Conservation (phyloP, 2,888 invertebrate species). For the Thelaira solivaga region DNA sequence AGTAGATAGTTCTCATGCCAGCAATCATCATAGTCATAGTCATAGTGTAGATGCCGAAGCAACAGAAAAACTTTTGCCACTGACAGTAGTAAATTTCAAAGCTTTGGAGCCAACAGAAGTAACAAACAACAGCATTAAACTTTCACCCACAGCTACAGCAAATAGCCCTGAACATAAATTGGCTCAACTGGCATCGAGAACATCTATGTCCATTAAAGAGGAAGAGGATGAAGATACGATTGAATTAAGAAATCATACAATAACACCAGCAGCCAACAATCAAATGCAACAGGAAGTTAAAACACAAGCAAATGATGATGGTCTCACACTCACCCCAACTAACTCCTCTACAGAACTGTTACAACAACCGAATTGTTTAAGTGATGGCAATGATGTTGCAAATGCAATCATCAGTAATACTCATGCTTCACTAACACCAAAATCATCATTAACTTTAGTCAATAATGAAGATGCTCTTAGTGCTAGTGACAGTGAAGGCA, state of each 20-base stretch:
- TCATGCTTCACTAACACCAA: constrained; percentile 65
- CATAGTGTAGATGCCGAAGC: constrained; percentile 65
- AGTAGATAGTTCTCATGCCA: constrained; percentile 13
- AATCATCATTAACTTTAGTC: constrained; percentile 72
- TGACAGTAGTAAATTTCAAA: constrained; percentile 60
- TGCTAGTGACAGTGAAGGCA: constrained; percentile 69
- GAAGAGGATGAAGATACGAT: constrained; percentile 71
- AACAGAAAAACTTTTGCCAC: constrained; percentile 68
- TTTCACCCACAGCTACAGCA: constrained; percentile 40
- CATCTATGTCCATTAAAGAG: constrained; percentile 73
- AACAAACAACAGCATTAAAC: constrained; percentile 16
- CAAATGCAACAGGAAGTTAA: constrained; percentile 31
- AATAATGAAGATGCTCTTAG: constrained; percentile 68
- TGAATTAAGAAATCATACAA: constrained; percentile 31
- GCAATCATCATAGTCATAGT: constrained; percentile 26
- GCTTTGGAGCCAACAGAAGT: constrained; percentile 12
- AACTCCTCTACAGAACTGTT: neutral
- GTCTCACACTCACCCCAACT: neutral
- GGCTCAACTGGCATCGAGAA: constrained; percentile 66
- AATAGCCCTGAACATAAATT: constrained; percentile 64
- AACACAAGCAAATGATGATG: neutral
- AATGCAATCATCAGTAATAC: constrained; percentile 46
- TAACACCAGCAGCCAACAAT: constrained; percentile 12
- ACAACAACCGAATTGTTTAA: constrained; percentile 36
- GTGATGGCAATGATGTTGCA: constrained; percentile 52